Conservation (phyloP, 1,140 invertebrate genomes). For the Drosophila lowei region DNA sequence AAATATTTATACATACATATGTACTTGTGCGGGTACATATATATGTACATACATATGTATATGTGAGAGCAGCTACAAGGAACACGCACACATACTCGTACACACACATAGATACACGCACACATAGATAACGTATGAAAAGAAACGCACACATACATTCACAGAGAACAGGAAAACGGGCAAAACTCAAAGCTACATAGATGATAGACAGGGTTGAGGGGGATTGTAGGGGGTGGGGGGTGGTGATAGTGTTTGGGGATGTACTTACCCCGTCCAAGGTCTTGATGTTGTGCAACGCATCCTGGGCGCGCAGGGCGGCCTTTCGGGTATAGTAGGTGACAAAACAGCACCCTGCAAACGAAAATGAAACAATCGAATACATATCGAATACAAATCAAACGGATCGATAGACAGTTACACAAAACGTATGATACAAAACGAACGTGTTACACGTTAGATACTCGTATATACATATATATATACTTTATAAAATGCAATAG, state of each 20-base stretch:
- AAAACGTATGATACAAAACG: constrained; percentile 38
- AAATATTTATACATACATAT: constrained; percentile 27
- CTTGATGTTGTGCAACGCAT: constrained; percentile 99
- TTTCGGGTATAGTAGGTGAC: constrained; percentile 99
- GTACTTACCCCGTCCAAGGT: constrained; percentile 97
- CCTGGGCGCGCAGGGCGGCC: constrained; percentile 98
- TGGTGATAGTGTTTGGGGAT: neutral
- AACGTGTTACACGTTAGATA: neutral
- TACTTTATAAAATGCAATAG: constrained; percentile 7
- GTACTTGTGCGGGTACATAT: constrained; percentile 14
- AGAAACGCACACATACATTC: constrained; percentile 32
- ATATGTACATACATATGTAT: constrained; percentile 27
- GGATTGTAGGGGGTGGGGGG: neutral
- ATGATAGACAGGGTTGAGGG: constrained; percentile 19
- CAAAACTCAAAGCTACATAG: constrained; percentile 56
- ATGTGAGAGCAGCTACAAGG: no score
- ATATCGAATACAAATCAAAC: constrained; percentile 54
- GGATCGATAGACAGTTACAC: constrained; percentile 62
- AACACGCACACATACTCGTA: constrained; percentile 29
- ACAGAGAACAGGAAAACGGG: constrained; percentile 56
- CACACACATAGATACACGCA: constrained; percentile 21
- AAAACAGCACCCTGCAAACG: constrained; percentile 99
- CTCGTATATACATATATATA: constrained; percentile 13
- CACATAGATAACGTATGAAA: constrained; percentile 25
- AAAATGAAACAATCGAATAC: constrained; percentile 84